These are phyloP conservation scores for Drepana falcataria DNA, from an alignment of 2,888 invertebrate species.

Conservation along the genomic window DNA sequence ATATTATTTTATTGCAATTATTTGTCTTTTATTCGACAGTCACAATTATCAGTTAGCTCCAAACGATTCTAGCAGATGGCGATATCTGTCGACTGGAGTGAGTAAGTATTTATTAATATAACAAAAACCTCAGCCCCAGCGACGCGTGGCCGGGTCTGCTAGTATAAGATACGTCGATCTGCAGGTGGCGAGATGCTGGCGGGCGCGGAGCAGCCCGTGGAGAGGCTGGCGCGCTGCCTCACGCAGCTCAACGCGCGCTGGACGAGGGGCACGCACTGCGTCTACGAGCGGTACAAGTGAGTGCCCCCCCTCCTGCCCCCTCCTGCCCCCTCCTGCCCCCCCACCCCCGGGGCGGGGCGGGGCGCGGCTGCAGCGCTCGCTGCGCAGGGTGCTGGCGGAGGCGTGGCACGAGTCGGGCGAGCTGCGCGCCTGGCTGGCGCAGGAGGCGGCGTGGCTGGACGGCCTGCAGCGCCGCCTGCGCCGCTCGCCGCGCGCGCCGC, in stretches of 20 bases:
- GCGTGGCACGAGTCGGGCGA: constrained; percentile 88
- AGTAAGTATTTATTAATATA: too few relatives aligned
- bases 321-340: background rate
- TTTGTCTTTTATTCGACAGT: too few relatives aligned
- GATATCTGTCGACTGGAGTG: too few relatives aligned
- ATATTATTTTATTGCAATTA: too few relatives aligned
- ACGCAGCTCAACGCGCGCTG: constrained; percentile 85
- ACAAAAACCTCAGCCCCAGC: too few relatives aligned
- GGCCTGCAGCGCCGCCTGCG: constrained; percentile 88
- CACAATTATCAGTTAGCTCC: too few relatives aligned
- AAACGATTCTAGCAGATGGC: too few relatives aligned
- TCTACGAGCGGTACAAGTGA: constrained; percentile 82
- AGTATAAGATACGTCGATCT: too few relatives aligned
- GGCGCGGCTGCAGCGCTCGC: constrained; percentile 47
- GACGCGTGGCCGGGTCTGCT: too few relatives aligned
- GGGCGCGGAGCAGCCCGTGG: constrained; percentile 63
- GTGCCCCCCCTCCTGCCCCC: constrained; percentile 14
- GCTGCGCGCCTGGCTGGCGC: constrained; percentile 87
- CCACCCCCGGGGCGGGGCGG: constrained; percentile 49
- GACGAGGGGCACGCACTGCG: constrained; percentile 83
- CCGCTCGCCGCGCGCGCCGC: constrained; percentile 82
- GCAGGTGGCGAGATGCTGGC: constrained; percentile 79
- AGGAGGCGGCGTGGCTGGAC: constrained; percentile 87
- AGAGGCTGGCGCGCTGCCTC: constrained; percentile 81
- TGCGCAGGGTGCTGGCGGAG: constrained; percentile 79